These are phyloP conservation scores for Enoplosus armatus DNA, from an alignment of 2,797 vertebrate genomes.

Conservation along the genomic window DNA sequence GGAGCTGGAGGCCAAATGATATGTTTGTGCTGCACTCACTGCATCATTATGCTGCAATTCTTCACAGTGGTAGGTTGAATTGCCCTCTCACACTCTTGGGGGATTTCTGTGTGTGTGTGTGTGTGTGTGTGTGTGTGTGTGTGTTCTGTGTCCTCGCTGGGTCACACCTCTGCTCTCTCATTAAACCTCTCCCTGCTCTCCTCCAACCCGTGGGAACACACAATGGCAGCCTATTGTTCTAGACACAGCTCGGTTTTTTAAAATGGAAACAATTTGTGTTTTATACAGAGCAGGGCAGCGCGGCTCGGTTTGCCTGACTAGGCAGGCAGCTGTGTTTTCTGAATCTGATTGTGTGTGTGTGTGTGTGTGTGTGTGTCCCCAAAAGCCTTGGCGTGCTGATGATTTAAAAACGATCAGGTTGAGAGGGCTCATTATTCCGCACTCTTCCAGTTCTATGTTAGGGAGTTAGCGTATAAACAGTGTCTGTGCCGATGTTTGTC, in stretches of 20 bases:
- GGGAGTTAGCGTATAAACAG: slow-evolving; percentile 63
- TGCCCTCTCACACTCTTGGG: slow-evolving; percentile 65
- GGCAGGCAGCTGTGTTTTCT: slow-evolving; percentile 71
- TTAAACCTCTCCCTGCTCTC: slow-evolving; percentile 60
- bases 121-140: slow-evolving; percentile 22
- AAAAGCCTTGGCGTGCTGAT: slow-evolving; percentile 52
- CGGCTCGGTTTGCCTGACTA: slow-evolving; percentile 58
- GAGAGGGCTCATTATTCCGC: slow-evolving; percentile 65
- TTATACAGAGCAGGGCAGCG: slow-evolving; percentile 62
- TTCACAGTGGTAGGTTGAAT: slow-evolving; percentile 66
- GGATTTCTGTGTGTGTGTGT: slow-evolving; percentile 55
- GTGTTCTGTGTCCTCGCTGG: slow-evolving; percentile 43
- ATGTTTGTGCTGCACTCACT: slow-evolving; percentile 75
- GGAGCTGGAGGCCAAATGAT: slow-evolving; percentile 81
- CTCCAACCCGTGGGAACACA: slow-evolving; percentile 74
- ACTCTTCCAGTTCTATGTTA: slow-evolving; percentile 65
- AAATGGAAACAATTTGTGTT: slow-evolving; percentile 80
- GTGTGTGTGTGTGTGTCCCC: slow-evolving; percentile 35
- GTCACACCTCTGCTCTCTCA: slow-evolving; percentile 77
- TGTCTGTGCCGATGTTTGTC: slow-evolving; percentile 64
- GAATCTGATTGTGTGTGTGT: slow-evolving; percentile 58
- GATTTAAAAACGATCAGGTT: slow-evolving; percentile 76
- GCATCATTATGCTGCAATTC: slow-evolving; percentile 80
- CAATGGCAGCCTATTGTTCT: slow-evolving; percentile 71
- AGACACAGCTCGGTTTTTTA: slow-evolving; percentile 56